Conservation (phyloP, 1,140 invertebrate genomes). For the Drosophila pseudoananassae region DNA sequence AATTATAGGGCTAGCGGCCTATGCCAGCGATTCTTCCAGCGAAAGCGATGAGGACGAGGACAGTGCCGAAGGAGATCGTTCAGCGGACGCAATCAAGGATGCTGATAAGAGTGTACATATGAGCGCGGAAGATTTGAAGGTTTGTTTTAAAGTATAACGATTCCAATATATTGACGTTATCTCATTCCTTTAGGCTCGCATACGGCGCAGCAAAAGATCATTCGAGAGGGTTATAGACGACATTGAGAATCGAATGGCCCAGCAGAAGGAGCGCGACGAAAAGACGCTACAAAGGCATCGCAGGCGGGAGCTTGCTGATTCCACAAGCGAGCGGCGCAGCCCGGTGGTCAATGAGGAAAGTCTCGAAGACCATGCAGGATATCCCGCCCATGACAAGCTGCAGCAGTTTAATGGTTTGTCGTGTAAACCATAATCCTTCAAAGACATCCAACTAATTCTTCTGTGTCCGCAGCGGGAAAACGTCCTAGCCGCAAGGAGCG, state of each 20-base stretch:
- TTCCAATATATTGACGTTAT: no score
- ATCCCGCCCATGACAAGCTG: conserved; percentile 56
- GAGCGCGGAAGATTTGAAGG: conserved; percentile 76
- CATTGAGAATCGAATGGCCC: conserved; percentile 73
- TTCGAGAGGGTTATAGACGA: conserved; percentile 73
- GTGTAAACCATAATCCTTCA: no score
- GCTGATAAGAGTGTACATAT: conserved; percentile 50
- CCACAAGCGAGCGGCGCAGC: conserved; percentile 16
- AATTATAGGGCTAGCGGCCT: conserved; percentile 83
- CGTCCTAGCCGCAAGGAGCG: conserved; percentile 72
- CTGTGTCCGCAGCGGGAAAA: conserved; percentile 44
- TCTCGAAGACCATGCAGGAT: conserved; percentile 9
- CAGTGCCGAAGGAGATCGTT: conserved; percentile 34
- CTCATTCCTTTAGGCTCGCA: conserved; percentile 37
- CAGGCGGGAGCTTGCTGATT: conserved; percentile 46
- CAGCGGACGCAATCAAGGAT: conserved; percentile 39
- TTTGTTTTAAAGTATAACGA: background rate
- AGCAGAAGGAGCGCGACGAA: conserved; percentile 64
- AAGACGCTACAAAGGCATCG: conserved; percentile 62
- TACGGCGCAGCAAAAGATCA: conserved; percentile 68
- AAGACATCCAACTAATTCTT: background rate
- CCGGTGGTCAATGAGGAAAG: conserved; percentile 13
- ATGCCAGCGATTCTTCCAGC: conserved; percentile 77
- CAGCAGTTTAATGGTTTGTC: conserved; percentile 60
- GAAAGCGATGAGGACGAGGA: conserved; percentile 68